Evolutionary conservation across 2,888 invertebrate species (phyloP).

Genomic region (Hypsopygia costalis): DNA sequence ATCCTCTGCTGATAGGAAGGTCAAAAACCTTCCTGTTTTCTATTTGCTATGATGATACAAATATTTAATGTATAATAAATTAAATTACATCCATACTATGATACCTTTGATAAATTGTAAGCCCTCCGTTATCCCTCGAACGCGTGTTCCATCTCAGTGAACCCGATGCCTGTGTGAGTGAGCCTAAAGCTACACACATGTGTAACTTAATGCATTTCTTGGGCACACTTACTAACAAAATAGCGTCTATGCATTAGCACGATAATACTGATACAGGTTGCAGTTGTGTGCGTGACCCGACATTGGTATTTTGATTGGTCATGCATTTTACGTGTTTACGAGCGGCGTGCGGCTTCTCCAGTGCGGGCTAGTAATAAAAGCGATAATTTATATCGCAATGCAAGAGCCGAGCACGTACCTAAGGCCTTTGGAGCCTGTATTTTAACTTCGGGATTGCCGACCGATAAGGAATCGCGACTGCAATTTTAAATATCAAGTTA

Average conservation of each 20-base stretch:
- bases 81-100: constrained; percentile 48
- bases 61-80: too few relatives aligned
- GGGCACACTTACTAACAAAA: constrained; percentile 29
- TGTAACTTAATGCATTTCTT: constrained; percentile 48
- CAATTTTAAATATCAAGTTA: constrained; percentile 15
- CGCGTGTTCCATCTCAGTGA: constrained; percentile 76
- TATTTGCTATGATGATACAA: too few relatives aligned
- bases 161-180: constrained; percentile 47
- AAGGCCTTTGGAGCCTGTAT: constrained; percentile 45
- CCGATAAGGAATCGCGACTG: constrained; percentile 38
- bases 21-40: too few relatives aligned
- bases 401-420: constrained; percentile 38
- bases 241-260: constrained; percentile 1
- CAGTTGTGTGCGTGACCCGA: constrained; percentile 56
- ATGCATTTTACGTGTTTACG: constrained; percentile 80
- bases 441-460: constrained; percentile 31
- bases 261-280: constrained; percentile 15
- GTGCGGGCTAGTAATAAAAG: constrained; percentile 65
- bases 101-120: constrained; percentile 55
- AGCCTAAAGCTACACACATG: constrained; percentile 27
- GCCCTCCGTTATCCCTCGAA: constrained; percentile 77
- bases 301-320: constrained; percentile 81
- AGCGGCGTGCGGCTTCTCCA: constrained; percentile 51
- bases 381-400: constrained; percentile 60
- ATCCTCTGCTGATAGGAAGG: too few relatives aligned